Conservation (phyloP, 2,113 vertebrate species). For the Leptobrachium leishanense region DNA sequence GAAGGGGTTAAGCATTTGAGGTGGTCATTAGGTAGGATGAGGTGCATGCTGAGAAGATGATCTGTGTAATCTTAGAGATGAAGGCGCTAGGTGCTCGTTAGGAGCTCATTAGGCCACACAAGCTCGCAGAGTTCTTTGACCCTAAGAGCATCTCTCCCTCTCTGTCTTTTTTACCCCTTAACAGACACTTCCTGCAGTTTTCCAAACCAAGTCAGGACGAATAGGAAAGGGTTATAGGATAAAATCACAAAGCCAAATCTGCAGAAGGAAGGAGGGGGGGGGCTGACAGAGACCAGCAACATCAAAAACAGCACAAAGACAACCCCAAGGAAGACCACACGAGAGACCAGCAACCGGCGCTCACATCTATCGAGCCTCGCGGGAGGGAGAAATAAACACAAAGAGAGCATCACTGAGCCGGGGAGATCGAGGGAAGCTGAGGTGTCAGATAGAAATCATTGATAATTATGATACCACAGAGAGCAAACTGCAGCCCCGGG, state of each 20-base stretch:
- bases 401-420: no score
- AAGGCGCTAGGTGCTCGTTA: no score
- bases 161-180: not conserved
- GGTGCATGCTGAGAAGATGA: no score
- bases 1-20: no score
- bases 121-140: not conserved
- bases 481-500: no score
- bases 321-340: not conserved
- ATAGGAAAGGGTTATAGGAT: slow-evolving; percentile 7
- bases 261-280: not conserved
- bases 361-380: not conserved
- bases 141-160: not conserved
- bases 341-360: not conserved
- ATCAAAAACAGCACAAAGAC: not conserved
- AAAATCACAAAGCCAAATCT: not conserved
- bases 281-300: not conserved
- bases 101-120: no score
- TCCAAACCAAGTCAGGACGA: not conserved
- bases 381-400: no score
- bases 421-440: no score
- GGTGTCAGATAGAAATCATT: no score
- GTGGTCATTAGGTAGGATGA: no score
- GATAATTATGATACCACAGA: no score
- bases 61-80: no score
- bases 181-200: slow-evolving; percentile 12